phyloP scores from a whole-genome alignment of 2,113 vertebrate species.

The Chinchilla lanigera region DNA sequence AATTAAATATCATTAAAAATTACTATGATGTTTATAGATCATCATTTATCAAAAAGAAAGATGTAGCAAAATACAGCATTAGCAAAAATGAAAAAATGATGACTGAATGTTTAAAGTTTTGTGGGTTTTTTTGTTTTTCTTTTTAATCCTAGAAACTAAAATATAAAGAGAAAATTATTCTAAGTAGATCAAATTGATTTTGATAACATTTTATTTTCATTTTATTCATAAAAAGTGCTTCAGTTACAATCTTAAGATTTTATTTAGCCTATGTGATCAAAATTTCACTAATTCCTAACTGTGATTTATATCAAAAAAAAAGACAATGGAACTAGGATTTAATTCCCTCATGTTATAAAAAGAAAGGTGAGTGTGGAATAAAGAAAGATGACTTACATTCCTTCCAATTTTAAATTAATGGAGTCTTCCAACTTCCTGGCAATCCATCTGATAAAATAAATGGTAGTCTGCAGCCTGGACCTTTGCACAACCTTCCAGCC shows the following conservation, averaged over 20 bases:
- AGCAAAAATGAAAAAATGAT: background rate
- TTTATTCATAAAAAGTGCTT: slow-evolving; percentile 32
- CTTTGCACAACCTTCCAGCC: slow-evolving; percentile 1
- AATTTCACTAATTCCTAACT: slow-evolving; percentile 51
- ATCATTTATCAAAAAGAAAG: slow-evolving; percentile 45
- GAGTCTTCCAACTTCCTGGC: slow-evolving; percentile 13
- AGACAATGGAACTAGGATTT: slow-evolving; percentile 20
- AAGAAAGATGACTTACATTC: slow-evolving; percentile 13
- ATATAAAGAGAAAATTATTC: slow-evolving; percentile 41
- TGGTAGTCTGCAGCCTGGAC: background rate
- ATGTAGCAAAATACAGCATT: slow-evolving; percentile 28
- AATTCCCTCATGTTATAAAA: background rate
- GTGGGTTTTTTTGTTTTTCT: too few species aligned
- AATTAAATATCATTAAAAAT: background rate
- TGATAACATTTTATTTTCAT: slow-evolving; percentile 56
- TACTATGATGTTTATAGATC: background rate
- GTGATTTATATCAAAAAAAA: slow-evolving; percentile 33
- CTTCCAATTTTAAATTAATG: slow-evolving; percentile 57
- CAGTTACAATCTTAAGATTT: slow-evolving; percentile 36
- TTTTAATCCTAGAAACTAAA: slow-evolving; percentile 47
- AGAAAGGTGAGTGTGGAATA: background rate
- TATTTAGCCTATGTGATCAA: slow-evolving; percentile 44
- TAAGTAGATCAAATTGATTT: slow-evolving; percentile 21
- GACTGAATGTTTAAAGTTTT: slow-evolving; percentile 39
- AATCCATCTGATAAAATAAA: slow-evolving; percentile 57